Percentiles rank a stretch among this genome's conserved stretches.
Evolutionary conservation across 2,797 vertebrate genomes (phyloP).

Genomic region (Ciconia nigra): DNA sequence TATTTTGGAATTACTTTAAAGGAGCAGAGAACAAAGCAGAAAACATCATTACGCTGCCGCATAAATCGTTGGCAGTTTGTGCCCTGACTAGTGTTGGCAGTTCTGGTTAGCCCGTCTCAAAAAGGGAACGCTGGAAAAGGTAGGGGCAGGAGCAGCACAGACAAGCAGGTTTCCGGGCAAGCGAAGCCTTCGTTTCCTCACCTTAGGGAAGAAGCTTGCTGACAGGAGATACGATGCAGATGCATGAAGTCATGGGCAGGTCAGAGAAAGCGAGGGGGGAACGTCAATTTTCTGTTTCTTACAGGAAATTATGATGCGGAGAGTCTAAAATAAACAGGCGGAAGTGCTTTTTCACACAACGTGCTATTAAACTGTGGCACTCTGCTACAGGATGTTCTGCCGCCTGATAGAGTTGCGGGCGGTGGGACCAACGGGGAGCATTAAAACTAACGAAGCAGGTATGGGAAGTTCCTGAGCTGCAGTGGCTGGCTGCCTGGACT

Average conservation of each 20-base stretch:
- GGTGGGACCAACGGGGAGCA: not conserved
- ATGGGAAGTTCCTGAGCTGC: not conserved
- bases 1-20: not conserved
- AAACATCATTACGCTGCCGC: fast-evolving
- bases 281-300: not conserved
- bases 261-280: not conserved
- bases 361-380: not conserved
- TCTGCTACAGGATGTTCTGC: not conserved
- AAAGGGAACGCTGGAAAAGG: not conserved
- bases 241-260: not conserved
- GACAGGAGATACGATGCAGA: not conserved
- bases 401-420: fast-evolving
- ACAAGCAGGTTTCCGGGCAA: not conserved
- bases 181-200: not conserved
- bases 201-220: not conserved
- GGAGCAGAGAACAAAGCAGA: not conserved
- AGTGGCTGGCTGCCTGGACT: not conserved
- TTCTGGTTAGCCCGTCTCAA: not conserved
- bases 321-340: slow-evolving; percentile 14
- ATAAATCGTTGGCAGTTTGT: not conserved
- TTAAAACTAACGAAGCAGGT: not conserved
- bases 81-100: not conserved
- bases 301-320: not conserved
- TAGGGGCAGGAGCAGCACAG: fast-evolving
- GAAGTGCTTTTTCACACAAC: not conserved